Conservation (phyloP, 2,113 vertebrate genomes). For the Zeus faber region DNA sequence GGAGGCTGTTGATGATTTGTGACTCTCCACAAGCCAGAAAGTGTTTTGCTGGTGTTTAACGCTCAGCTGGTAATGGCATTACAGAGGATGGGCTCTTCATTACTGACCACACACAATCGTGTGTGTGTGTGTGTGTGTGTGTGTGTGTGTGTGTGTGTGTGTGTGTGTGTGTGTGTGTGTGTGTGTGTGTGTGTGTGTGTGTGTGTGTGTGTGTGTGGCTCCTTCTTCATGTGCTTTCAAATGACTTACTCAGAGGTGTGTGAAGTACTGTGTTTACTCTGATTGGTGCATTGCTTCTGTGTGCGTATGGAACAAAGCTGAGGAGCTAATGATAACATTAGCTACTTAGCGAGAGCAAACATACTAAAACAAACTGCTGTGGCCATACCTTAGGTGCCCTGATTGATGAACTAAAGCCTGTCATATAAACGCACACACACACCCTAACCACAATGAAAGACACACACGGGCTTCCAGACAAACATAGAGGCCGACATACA, state of each 20-base stretch:
- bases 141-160: slow-evolving; percentile 1
- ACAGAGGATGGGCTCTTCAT: not conserved
- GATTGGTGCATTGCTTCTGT: not conserved
- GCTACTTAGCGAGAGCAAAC: not conserved
- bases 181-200: not conserved
- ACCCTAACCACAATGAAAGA: no score
- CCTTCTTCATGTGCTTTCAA: no score
- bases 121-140: not conserved
- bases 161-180: not conserved
- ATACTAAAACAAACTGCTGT: not conserved
- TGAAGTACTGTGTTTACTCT: not conserved
- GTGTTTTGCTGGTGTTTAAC: not conserved
- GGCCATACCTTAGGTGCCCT: not conserved
- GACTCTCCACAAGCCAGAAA: no score
- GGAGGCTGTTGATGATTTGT: no score
- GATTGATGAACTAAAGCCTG: not conserved
- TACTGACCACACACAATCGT: not conserved
- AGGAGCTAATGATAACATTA: not conserved
- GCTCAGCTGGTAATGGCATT: slow-evolving; percentile 3
- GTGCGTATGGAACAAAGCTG: not conserved
- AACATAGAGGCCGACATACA: not conserved
- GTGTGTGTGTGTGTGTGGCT: not conserved
- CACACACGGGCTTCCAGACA: not conserved
- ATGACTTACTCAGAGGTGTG: no score
- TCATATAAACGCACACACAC: not conserved